A percentile compares a stretch with the other conserved stretches of the same genome.
Evolutionary conservation across 2,797 vertebrate species (phyloP).

Genomic region (Pterois miles): DNA sequence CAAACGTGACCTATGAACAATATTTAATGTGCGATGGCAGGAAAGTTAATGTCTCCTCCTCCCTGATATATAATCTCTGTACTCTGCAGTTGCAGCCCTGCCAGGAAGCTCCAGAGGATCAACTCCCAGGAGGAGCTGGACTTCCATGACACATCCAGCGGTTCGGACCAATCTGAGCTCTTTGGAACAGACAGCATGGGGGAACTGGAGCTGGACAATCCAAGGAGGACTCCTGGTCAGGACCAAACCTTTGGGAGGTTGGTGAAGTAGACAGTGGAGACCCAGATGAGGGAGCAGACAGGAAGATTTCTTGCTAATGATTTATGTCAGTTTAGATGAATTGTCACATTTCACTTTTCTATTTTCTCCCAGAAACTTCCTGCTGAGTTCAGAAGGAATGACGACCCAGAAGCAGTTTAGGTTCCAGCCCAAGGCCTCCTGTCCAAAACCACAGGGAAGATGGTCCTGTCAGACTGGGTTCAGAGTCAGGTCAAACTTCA

Average conservation of each 20-base stretch:
- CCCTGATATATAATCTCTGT: background rate
- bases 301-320: background rate
- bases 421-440: constrained; percentile 23
- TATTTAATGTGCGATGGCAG: background rate
- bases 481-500: constrained; percentile 62
- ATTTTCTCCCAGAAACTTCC: constrained; percentile 22
- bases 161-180: constrained; percentile 68
- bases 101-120: constrained; percentile 69
- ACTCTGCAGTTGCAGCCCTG: constrained; percentile 1
- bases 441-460: background rate
- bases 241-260: constrained; percentile 52
- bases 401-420: constrained; percentile 29
- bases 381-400: constrained; percentile 30
- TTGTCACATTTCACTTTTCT: background rate
- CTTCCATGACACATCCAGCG: constrained; percentile 68
- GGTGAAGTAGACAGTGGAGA: background rate
- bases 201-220: constrained; percentile 38
- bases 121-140: constrained; percentile 76
- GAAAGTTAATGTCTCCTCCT: background rate
- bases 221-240: background rate
- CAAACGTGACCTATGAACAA: background rate
- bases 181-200: constrained; percentile 30
- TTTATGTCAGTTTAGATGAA: background rate
- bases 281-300: background rate
- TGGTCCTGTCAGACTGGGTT: background rate